Evolutionary conservation across 2,797 vertebrate species (phyloP).

Genomic region (Pseudochaenichthys georgianus): DNA sequence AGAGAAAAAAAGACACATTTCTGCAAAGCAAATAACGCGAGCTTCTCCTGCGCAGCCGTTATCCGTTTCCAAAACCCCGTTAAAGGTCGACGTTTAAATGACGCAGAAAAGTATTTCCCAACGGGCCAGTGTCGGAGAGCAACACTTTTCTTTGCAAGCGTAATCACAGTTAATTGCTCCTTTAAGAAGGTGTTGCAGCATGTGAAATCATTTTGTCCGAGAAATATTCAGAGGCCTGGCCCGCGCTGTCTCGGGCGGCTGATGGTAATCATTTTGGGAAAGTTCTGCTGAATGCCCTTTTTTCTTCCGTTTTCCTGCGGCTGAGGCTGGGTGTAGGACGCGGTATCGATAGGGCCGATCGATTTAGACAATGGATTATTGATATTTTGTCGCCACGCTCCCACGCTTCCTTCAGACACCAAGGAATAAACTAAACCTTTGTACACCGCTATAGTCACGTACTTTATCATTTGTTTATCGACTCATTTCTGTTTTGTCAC

Average conservation of each 20-base stretch:
- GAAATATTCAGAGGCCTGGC: constrained; percentile 38
- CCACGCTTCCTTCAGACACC: constrained; percentile 33
- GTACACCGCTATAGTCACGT: constrained; percentile 26
- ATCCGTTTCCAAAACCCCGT: constrained; percentile 72
- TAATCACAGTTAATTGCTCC: constrained; percentile 84
- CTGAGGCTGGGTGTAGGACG: constrained; percentile 38
- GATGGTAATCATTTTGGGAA: constrained; percentile 47
- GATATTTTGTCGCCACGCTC: constrained; percentile 50
- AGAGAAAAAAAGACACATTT: constrained; percentile 58
- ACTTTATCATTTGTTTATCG: constrained; percentile 53
- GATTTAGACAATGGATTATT: constrained; percentile 66
- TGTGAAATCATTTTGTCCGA: constrained; percentile 77
- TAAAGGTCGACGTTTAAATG: constrained; percentile 83
- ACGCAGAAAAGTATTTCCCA: constrained; percentile 81
- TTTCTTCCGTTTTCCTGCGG: constrained; percentile 11
- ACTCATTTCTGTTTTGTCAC: constrained; percentile 5
- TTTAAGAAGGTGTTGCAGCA: constrained; percentile 76
- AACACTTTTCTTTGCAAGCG: constrained; percentile 75
- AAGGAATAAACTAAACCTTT: constrained; percentile 65
- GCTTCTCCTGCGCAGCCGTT: constrained; percentile 61
- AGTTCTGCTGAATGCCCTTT: constrained; percentile 32
- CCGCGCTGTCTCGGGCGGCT: constrained; percentile 25
- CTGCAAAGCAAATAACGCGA: constrained; percentile 69
- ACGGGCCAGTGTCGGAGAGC: constrained; percentile 68
- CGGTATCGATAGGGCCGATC: constrained; percentile 54